Conservation (phyloP, 2,888 invertebrate genomes). For the Fragum whitleyi region DNA sequence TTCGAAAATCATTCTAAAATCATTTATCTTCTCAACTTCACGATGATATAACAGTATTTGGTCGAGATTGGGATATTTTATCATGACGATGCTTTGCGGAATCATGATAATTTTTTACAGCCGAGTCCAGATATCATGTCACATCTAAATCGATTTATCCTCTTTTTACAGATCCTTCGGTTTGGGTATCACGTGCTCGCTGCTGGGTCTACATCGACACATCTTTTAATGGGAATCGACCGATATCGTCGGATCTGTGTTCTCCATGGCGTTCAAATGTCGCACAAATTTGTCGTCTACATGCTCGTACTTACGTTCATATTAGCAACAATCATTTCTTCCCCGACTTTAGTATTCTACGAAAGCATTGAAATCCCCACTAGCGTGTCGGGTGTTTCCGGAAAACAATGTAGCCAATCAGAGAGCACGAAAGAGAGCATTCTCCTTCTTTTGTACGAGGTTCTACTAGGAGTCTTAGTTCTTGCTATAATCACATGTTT, state of each 20-base stretch:
- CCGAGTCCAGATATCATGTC: no score
- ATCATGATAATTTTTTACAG: no score
- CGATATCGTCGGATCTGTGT: slow-evolving; percentile 32
- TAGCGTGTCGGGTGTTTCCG: background rate
- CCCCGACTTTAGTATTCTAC: background rate
- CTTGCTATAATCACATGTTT: background rate
- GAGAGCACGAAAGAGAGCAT: background rate
- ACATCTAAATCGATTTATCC: no score
- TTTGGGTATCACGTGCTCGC: slow-evolving; percentile 26
- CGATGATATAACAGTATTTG: no score
- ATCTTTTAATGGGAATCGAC: slow-evolving; percentile 16
- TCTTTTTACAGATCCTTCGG: slow-evolving; percentile 20
- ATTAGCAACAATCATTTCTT: background rate
- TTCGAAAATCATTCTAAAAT: no score
- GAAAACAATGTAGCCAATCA: slow-evolving; percentile 7
- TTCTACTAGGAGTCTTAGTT: slow-evolving; percentile 4
- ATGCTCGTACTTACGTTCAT: background rate
- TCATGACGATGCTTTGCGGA: no score
- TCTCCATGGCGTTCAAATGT: slow-evolving; percentile 1
- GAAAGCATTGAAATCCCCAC: slow-evolving; percentile 10
- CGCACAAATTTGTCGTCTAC: background rate
- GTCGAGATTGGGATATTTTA: no score
- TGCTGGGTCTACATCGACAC: slow-evolving; percentile 2
- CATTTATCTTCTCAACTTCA: no score
- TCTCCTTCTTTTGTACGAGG: background rate